Base-by-base conservation (phyloP, 1,140 invertebrate species). In the Danaus melanippus region DNA sequence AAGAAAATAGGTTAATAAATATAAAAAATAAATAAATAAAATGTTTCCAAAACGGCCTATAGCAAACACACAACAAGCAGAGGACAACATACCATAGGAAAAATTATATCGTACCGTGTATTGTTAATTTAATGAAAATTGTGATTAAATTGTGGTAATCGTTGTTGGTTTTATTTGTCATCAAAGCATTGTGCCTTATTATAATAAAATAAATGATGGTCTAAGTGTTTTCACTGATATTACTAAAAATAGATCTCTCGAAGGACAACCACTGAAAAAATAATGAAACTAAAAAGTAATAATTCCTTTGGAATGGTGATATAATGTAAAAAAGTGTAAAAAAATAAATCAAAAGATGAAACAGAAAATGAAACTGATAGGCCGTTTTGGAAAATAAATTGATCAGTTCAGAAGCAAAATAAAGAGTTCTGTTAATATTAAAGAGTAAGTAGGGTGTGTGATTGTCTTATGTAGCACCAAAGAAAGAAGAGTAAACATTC, bases 1-100 rank as follows among this genome's bases (percentile, higher is more conserved):
- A 32, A 32, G 55, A 58, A 61, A 58, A 63, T 43, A 64, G 60
- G 60, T 60, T 59, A 57, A 62, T 17, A 55, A 65, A 68, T 10
- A 67, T 67, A 64, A 67, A 46, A 45, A 60, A 62, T 32, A 69
- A 64, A 46, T 60, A 69, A 66, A 66, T 43, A 73, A 71, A 76
- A 75, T 79, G 69, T 71, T 86, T 86, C 84, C 84, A 86, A 86
- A 86, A 86, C 84, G 84, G 84, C 84, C 84, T 84, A 84, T 86
- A 85, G 82, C 84, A 86, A 83, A 86, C 80, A 86, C 84, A 85
- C 79, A 83, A 75, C 77, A 85, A 85, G 80, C 82, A 81, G 21
- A 82, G 75, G 68, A 79, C 79, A 71, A 77, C 75, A 84, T 76
- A 80, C 68, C 66, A 83, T 75, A 81, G 69, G 74, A 77, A 75